phyloP scores from a whole-genome alignment of 2,113 vertebrate genomes.

The Enhydra lutris region DNA sequence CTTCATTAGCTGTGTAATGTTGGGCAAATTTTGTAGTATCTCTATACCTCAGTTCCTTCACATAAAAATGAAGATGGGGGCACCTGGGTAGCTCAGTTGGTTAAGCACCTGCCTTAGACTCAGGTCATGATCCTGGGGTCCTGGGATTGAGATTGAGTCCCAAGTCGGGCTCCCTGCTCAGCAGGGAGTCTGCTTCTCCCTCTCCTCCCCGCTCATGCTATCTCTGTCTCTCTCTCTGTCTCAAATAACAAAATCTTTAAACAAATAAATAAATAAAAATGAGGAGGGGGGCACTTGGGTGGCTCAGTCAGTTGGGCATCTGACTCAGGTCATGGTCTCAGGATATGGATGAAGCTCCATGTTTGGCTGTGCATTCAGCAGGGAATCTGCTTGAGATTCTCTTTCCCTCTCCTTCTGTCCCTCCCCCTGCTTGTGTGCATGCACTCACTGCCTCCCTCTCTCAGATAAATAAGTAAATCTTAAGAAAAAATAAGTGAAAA shows the following conservation, averaged over 20 bases:
- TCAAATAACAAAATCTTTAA: too few species aligned
- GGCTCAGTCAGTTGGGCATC: not conserved
- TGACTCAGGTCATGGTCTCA: not conserved
- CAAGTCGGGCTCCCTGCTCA: not conserved
- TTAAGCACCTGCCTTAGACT: not conserved
- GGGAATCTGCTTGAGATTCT: not conserved
- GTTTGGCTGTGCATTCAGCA: not conserved
- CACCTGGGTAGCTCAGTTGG: not conserved
- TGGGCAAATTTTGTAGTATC: not conserved
- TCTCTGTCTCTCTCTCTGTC: too few species aligned
- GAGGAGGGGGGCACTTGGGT: not conserved
- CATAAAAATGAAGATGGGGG: not conserved
- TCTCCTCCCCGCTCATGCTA: not conserved
- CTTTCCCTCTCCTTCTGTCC: not conserved
- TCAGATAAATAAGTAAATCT: not conserved
- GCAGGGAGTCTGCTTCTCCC: not conserved
- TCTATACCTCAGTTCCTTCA: not conserved
- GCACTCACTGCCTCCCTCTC: not conserved
- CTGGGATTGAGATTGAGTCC: not conserved
- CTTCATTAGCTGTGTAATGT: not conserved
- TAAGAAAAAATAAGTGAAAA: not conserved
- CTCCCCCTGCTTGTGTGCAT: not conserved
- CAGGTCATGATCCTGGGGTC: not conserved
- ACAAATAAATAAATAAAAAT: not conserved
- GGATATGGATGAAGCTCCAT: not conserved